Conservation (phyloP, 2,888 invertebrate species). For the Lamproptera curius region DNA sequence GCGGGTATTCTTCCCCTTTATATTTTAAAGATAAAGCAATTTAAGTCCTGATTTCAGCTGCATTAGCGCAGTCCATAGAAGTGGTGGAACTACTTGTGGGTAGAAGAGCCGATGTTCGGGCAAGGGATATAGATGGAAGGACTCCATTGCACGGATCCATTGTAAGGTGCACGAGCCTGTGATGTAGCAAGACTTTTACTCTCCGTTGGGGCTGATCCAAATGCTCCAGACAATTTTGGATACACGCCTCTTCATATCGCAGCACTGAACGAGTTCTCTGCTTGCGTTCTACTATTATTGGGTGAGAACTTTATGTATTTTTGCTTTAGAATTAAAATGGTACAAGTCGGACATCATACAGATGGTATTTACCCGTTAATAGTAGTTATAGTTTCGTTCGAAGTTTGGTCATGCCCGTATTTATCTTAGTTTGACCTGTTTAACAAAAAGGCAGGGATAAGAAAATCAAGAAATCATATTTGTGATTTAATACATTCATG, state of each 20-base stretch:
- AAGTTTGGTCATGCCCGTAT: too few relatives aligned
- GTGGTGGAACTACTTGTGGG: slow-evolving; percentile 84
- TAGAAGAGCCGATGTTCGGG: slow-evolving; percentile 81
- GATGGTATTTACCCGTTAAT: too few relatives aligned
- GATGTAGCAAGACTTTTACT: slow-evolving; percentile 84
- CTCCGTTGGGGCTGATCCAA: slow-evolving; percentile 83
- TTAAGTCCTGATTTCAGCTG: slow-evolving; percentile 79
- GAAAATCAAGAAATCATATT: too few relatives aligned
- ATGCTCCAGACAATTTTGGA: slow-evolving; percentile 88
- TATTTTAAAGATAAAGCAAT: too few relatives aligned
- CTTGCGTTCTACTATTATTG: slow-evolving; percentile 84
- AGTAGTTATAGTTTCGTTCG: too few relatives aligned
- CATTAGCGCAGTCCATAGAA: slow-evolving; percentile 87
- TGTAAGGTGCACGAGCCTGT: slow-evolving; percentile 82
- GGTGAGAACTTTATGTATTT: too few relatives aligned
- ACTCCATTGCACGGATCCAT: slow-evolving; percentile 90
- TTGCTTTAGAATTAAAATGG: too few relatives aligned
- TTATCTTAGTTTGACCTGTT: too few relatives aligned
- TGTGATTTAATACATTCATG: too few relatives aligned
- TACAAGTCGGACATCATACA: too few relatives aligned
- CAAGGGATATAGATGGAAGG: slow-evolving; percentile 84
- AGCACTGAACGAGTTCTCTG: slow-evolving; percentile 89
- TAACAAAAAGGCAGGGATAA: too few relatives aligned
- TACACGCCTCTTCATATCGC: slow-evolving; percentile 91
- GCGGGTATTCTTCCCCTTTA: too few relatives aligned